These are phyloP conservation scores for Gracilinanus agilis DNA, from an alignment of 2,113 vertebrate species.

Conservation along the genomic window DNA sequence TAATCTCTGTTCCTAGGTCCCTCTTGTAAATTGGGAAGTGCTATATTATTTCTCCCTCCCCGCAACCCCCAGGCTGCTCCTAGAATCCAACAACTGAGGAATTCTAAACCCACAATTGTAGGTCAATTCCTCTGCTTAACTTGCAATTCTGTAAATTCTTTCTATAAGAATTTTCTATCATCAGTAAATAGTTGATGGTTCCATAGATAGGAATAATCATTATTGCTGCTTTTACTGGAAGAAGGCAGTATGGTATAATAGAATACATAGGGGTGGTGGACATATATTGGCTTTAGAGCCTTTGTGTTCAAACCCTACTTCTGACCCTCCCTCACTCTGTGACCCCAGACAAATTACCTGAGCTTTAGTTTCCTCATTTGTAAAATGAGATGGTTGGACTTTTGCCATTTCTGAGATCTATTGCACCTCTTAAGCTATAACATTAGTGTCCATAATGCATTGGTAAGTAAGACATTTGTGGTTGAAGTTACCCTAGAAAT, in stretches of 20 bases:
- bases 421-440: not conserved
- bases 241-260: not conserved
- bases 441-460: not conserved
- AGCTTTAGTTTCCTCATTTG: not conserved
- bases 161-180: constrained; percentile 34
- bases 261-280: not conserved
- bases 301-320: not conserved
- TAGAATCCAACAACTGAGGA: constrained; percentile 13
- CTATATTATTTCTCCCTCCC: not conserved
- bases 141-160: constrained; percentile 16
- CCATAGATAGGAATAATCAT: not conserved
- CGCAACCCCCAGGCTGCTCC: not conserved
- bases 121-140: not conserved
- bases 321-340: not conserved
- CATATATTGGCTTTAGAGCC: not conserved
- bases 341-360: not conserved
- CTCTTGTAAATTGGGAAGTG: constrained; percentile 40
- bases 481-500: not conserved
- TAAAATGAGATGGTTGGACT: not conserved
- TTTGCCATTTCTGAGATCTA: not conserved
- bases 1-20: constrained; percentile 44
- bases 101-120: constrained; percentile 27
- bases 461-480: not conserved
- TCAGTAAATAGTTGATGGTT: constrained; percentile 21
- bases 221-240: not conserved